Base-by-base conservation (phyloP, 2,113 vertebrate genomes). In the Alces alces region DNA sequence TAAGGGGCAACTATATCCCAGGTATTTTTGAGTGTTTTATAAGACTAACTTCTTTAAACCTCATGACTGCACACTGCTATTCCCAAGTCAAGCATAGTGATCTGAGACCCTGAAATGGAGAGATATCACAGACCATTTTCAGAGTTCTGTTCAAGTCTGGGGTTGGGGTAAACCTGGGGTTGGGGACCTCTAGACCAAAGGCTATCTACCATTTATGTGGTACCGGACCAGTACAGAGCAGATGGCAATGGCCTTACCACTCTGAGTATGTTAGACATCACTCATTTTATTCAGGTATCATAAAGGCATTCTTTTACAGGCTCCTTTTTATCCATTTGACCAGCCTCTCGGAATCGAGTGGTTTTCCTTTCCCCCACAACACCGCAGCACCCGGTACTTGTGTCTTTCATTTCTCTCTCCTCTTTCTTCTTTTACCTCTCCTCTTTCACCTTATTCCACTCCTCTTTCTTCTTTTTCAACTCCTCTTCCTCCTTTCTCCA, bases 371-470 rank as follows among this genome's bases (percentile, higher is more conserved):
- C 6, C 1, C 5, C 8, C 55, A 2, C 13, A 52, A 45, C 9
- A 57, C n/a, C 45, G 19, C 21, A 3, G 39, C 33, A 66, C 2
- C 33, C 1, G 1, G 57, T 50, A 98, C 98, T 99, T 98, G 99
- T 99, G 99, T 99, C 99, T 99, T 99, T 99, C 98, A 99, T 99
- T 98, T 99, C 99, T 97, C 99, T 99, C 98, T 99, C 99, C 95
- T 99, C 99, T 97, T 99, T 99, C 98, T 99, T 99, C 33, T 99
- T 98, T 98, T 99, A 99, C 98, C 99, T 99, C 97, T 99, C 99
- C 98, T 99, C 99, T 98, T 99, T 99, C 98, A 99, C 99, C 33
- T 64, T n/a, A 19, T 3, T 33, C 60, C 14, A 33, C 60, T 64
- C 60, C 60, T 60, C 58, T 61, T 33, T 7, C 58, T 61, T 61